Evolutionary conservation across 2,797 vertebrate genomes (phyloP), one percentile per base, ranked within the genome.

Genomic region (Microhierax caerulescens): DNA sequence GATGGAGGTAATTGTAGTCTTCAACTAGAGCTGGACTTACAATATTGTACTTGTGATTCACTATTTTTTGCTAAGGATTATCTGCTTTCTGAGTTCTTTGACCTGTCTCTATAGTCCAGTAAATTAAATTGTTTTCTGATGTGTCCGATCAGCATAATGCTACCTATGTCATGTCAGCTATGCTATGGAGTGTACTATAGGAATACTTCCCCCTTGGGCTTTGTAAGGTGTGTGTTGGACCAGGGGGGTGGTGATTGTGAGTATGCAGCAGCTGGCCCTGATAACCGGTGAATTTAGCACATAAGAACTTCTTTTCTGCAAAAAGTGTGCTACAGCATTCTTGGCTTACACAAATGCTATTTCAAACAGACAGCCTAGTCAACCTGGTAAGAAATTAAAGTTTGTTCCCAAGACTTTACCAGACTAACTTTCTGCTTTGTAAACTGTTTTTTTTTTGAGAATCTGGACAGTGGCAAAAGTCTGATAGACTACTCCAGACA

Each of bases 1-100:
- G 87, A 99, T 99, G 98, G 99, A 99, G 98, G 99, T 99, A 97
- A 96, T 51, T 95, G 77, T 85, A 93, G 65, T 85, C 65, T 85
- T 45, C 95, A 60, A 76, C 22, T n/a, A 50, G 36, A 84, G 37
- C 36, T 51, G 43, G 43, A 34, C 63, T 85, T 64, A 4, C 25
- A 60, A 11, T 51, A 5, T 7, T 47, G 23, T 70, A 43, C 48
- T 64, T 34, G 28, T 20, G 13, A 15, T 53, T 67, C 20, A 37
- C 2, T 53, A 2, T 3, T 25, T 73, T 75, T 88, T 56, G 18
- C 27, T 30, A 63, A 50, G 32, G n/a, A 3, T 76, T 84, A 14
- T 32, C 39, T 75, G 24, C 30, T 54, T 28, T 73, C 5, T 68
- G 63, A 73, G 43, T 50, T 81, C 13, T 88, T 57, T 13, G 56